Evolutionary conservation across 2,797 vertebrate species (phyloP).

Genomic region (Sciurus carolinensis): DNA sequence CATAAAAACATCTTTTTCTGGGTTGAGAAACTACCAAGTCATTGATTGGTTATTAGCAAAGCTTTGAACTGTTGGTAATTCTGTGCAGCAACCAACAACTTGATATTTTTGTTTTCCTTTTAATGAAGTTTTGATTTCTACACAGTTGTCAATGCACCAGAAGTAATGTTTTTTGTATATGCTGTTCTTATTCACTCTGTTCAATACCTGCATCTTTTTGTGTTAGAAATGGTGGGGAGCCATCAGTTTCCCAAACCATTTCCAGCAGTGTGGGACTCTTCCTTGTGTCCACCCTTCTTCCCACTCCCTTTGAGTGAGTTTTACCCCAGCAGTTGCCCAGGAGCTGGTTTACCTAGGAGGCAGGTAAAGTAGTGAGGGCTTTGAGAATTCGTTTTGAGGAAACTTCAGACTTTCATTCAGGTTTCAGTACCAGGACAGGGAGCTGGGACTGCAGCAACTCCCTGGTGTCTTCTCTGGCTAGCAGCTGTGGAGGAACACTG

Average conservation of each 20-base stretch:
- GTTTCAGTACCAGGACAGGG: not conserved
- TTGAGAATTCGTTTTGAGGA: not conserved
- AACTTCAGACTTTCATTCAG: not conserved
- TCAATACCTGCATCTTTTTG: not conserved
- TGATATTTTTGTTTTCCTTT: not conserved
- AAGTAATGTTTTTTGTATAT: not conserved
- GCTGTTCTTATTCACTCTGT: not conserved
- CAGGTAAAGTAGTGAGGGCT: not conserved
- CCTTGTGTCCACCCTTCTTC: not conserved
- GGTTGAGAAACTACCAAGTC: conserved; percentile 28
- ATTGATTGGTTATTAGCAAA: not conserved
- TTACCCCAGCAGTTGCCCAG: not conserved
- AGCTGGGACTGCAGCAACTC: not conserved
- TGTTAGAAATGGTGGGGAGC: not conserved
- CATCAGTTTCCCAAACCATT: not conserved
- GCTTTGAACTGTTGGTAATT: not conserved
- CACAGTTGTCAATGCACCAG: not conserved
- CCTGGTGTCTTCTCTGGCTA: not conserved
- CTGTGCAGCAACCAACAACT: not conserved
- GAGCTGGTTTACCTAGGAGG: not conserved
- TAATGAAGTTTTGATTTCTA: not conserved
- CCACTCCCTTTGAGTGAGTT: not conserved
- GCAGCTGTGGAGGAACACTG: not conserved
- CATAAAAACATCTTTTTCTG: not conserved
- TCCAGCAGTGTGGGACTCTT: not conserved